phyloP scores from a whole-genome alignment of 2,797 vertebrate genomes.

The Holocentrus rufus region DNA sequence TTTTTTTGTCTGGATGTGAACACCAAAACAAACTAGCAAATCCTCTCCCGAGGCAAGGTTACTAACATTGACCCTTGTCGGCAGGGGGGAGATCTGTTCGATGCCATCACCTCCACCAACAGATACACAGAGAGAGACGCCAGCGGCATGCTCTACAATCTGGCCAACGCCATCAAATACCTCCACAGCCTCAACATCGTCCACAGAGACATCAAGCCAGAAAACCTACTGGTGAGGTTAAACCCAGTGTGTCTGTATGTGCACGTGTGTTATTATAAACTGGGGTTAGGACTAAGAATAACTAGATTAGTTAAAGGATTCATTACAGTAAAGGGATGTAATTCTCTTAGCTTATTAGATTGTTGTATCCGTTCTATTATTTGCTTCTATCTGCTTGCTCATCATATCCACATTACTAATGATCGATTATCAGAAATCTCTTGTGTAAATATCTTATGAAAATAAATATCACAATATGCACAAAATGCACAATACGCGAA shows the following conservation, averaged over 20 bases:
- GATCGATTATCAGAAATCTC: too few species aligned
- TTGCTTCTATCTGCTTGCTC: too few species aligned
- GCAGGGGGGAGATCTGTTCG: constrained; percentile 97
- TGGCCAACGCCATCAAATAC: constrained; percentile 97
- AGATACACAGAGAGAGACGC: constrained; percentile 97
- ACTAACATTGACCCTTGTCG: constrained; percentile 12
- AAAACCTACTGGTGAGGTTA: constrained; percentile 93
- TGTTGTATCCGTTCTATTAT: too few species aligned
- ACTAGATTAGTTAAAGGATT: too few species aligned
- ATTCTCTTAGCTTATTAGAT: too few species aligned
- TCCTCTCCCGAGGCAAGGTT: not conserved
- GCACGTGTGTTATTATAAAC: constrained; percentile 40
- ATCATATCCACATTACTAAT: too few species aligned
- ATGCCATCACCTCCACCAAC: constrained; percentile 97
- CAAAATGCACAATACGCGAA: too few species aligned
- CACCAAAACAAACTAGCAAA: not conserved
- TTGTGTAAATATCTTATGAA: too few species aligned
- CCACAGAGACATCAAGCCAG: constrained; percentile 98
- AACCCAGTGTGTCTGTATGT: not conserved
- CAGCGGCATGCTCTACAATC: constrained; percentile 98
- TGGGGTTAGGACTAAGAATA: too few species aligned
- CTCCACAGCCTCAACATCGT: constrained; percentile 98
- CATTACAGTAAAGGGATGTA: too few species aligned
- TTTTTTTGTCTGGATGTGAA: constrained; percentile 11
- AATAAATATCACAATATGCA: too few species aligned